Evolutionary conservation across 2,113 vertebrate genomes (phyloP), one percentile per base, ranked within the genome.

Genomic region (Mionectes macconnelli): DNA sequence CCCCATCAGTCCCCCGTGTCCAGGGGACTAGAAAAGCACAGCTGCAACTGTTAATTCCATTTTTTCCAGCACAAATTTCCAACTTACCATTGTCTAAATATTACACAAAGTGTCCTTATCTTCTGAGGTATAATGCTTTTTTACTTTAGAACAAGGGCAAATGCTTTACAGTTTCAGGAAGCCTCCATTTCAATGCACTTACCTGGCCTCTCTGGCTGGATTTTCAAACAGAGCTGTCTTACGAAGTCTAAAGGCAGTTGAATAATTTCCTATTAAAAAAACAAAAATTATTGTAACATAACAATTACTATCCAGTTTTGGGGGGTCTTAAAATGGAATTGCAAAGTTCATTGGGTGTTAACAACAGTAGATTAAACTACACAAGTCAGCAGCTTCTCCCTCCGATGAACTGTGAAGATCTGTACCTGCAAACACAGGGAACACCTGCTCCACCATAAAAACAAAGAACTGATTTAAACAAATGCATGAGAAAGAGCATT

Each of bases 131-230:
- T 37, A n/a, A 73, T n/a, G 25, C 4, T 57, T 73, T 75, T 80
- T 69, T 27, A 30, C 28, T 76, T 84, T 47, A 37, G 7, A 35
- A 42, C 15, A 44, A 56, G 76, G 74, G 12, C 45, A 19, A 64
- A 53, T 28, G 10, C 37, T 89, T 81, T 63, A 52, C 22, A 75
- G 63, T 15, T 39, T 68, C 50, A 86, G 45, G 33, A 81, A 53
- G 9, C 8, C 33, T 35, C 16, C 16, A 14, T 69, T 76, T 57
- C 62, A 79, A 50, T 50, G 27, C 67, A 66, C 97, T 97, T 97
- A 99, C 99, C 99, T 98, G 99, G 99, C 87, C 99, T 98, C 79
- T 99, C 99, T 59, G 98, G 98, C 95, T 99, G 99, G 78, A 99
- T 98, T 97, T 99, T 99, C 93, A 99, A 98, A 72, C 99, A 99